Conservation (phyloP, 2,888 invertebrate species). For the Platycnemis pennipes region DNA sequence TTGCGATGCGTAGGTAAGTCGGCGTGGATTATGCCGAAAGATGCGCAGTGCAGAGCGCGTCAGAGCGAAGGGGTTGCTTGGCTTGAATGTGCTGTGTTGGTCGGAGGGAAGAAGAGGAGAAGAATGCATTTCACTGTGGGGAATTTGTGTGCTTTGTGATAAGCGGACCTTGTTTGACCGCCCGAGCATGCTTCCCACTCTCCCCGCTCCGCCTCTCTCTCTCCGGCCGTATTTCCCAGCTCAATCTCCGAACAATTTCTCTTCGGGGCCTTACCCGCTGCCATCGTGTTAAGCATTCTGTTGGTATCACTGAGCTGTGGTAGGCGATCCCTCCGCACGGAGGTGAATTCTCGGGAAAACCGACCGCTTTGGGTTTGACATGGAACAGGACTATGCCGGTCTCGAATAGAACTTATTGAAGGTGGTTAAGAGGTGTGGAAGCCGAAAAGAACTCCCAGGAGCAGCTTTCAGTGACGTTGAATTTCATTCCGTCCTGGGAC, state of each 20-base stretch:
- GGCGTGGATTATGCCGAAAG: not conserved
- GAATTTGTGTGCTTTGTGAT: conserved; percentile 11
- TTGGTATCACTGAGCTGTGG: not conserved
- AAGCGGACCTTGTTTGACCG: not conserved
- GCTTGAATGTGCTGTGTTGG: too few relatives aligned
- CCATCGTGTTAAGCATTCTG: conserved; percentile 21
- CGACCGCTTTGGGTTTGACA: not conserved
- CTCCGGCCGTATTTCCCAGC: conserved; percentile 4
- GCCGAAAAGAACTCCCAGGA: not conserved
- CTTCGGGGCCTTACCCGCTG: not conserved
- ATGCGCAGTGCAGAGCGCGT: not conserved
- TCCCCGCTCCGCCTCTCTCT: not conserved
- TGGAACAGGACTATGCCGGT: not conserved
- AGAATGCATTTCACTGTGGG: not conserved
- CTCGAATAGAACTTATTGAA: not conserved
- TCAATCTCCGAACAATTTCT: not conserved
- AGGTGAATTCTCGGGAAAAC: not conserved
- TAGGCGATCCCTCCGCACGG: not conserved
- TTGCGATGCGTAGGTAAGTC: not conserved
- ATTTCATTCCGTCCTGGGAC: too few relatives aligned
- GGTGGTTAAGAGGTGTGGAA: not conserved
- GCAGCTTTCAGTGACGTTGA: too few relatives aligned
- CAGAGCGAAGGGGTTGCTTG: not conserved
- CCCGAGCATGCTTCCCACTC: conserved; percentile 16
- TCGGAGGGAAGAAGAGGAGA: not conserved